Conservation (phyloP, 2,888 invertebrate species). For the Cremastinae sp. region DNA sequence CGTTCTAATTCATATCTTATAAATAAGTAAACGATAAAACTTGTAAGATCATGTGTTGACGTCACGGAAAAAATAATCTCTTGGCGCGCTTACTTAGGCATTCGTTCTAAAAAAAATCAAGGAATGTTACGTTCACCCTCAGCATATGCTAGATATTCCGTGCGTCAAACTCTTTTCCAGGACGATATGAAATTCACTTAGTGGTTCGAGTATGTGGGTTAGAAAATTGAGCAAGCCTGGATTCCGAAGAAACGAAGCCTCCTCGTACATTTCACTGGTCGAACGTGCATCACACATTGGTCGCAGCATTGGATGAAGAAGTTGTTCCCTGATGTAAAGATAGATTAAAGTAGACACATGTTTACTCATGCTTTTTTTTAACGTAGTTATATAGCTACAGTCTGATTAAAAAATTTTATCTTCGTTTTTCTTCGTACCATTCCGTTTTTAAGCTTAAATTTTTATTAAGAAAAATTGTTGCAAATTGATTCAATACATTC, state of each 20-base stretch:
- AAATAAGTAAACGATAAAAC: not conserved
- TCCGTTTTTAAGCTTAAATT: no score
- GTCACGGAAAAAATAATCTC: not conserved
- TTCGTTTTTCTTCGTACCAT: no score
- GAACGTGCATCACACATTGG: constrained; percentile 94
- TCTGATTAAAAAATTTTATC: no score
- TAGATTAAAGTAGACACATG: not conserved
- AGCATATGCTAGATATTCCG: constrained; percentile 82
- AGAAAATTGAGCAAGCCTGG: constrained; percentile 92
- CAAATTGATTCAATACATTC: no score
- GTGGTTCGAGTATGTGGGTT: constrained; percentile 93
- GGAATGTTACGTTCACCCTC: constrained; percentile 56
- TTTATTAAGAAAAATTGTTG: no score
- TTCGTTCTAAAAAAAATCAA: not conserved
- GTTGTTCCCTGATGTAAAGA: constrained; percentile 86
- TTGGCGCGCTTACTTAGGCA: constrained; percentile 13
- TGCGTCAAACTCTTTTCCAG: constrained; percentile 92
- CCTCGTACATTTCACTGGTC: constrained; percentile 97
- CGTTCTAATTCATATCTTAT: not conserved
- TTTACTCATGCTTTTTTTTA: no score
- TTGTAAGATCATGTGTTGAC: not conserved
- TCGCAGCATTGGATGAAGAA: constrained; percentile 94
- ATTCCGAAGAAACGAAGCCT: constrained; percentile 95
- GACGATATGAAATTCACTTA: constrained; percentile 94
- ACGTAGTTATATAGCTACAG: no score